Base-by-base conservation (phyloP, 2,888 invertebrate species). In the Melipona bicolor region DNA sequence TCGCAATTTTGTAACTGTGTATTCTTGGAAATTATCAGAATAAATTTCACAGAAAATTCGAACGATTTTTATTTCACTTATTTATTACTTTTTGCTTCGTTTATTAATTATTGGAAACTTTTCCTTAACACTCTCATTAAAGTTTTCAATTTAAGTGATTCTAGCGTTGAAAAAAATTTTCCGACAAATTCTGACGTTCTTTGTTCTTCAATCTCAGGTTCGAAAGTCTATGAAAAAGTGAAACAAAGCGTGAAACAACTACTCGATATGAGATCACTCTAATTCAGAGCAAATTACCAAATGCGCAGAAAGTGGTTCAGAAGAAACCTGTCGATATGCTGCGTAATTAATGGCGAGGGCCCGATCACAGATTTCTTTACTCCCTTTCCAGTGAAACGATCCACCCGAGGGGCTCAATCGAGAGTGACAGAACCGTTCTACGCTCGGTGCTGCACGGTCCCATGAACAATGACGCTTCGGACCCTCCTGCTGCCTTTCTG, bases 401-500 rank as follows among this genome's bases (percentile, higher is more conserved):
- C 72, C 65, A 54, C 59, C 13, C 21, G 81, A 32, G 77, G 67
- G 68, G 75, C 79, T 87, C 86, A 85, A 86, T 90, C 90, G 84
- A 88, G 84, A 87, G 84, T 88, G 77, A 85, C 86, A 84, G 86
- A 88, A 90, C 79, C 88, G 86, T 77, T 83, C 54, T 82, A 64
- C 86, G 86, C 49, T 79, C 70, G 74, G 68, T 61, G 68, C 54
- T 65, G 83, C 89, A 86, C 87, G 88, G 81, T 81, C 87, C 80
- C 73, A 79, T 85, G 85, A 87, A 70, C 87, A 88, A 73, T 71
- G 67, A 68, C 73, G 59, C 56, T 32, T 19, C 96, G 96, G 92
- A 96, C 96, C 94, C 93, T 96, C 87, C 96, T 96, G 84, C 89
- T 76, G 77, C 83, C 89, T 81, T 74, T 87, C 87, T 54, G 83